Base-by-base conservation (phyloP, 2,797 vertebrate species). In the Lagocephalus sceleratus region DNA sequence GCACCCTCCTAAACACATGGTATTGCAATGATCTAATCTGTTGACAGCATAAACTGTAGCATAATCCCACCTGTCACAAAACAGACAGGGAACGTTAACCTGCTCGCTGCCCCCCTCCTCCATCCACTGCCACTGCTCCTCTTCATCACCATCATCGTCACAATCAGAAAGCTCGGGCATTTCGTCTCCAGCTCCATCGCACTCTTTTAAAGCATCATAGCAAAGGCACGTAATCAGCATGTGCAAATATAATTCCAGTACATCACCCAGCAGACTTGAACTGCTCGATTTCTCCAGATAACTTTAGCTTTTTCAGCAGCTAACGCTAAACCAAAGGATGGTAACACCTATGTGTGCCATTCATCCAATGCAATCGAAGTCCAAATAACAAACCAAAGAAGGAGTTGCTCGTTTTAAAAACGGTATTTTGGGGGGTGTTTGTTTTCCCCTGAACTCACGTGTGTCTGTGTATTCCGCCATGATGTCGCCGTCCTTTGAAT, bases 51-150 rank as follows among this genome's bases (percentile, higher is more conserved):
- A 4, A 35, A 42, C n/a, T 19, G 19, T 14, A 5, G 11, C 20
- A 0, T 38, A 1, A 14, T 6, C 74, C 76, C 66, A 96, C 95
- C 92, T 91, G 66, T 94, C 87, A 50, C 96, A 98, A 81, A 98
- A 96, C 51, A 98, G 85, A 73, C 96, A 98, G 58, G 73, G 74
- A 0, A 92, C 87, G 47, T 64, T 71, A 0, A 90, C 86, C 2
- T 60, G 80, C 58, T 25, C 17, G 43, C 29, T 57, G 67, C 79
- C 26, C 46, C 21, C 46, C 54, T 82, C 62, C 1, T 92, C 93
- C 75, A 91, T 85, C 82, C 89, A 92, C 58, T 79, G 83, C 83
- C 86, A 90, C 53, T 88, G 86, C 0, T 89, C 91, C 2, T 93
- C 93, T 19, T 79, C 73, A 6, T 65, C 65, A 0, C 78, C 91